Base-by-base conservation (phyloP, 2,113 vertebrate species). In the Rynchops niger region DNA sequence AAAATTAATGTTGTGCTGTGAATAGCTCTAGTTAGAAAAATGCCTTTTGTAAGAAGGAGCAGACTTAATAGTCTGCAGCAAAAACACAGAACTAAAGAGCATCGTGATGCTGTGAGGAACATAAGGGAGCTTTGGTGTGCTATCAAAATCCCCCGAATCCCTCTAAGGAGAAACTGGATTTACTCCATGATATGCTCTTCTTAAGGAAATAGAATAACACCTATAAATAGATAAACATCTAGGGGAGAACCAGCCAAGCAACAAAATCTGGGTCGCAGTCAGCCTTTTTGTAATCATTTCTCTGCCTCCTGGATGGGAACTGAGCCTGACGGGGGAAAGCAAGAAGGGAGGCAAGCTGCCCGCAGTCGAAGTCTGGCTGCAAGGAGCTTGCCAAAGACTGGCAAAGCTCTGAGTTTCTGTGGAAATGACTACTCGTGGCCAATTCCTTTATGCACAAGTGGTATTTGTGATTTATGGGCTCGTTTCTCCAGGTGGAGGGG, bases 1-100 rank as follows among this genome's bases (percentile, higher is more conserved):
- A 88, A 90, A 96, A 96, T 88, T 72, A 88, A 93, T 83, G 86
- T 65, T 89, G 55, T 90, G 59, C 59, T 71, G 21, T 73, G 67
- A 88, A 81, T 63, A 56, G 47, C 76, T 92, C 55, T 38, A 56
- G 70, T 67, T 66, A 40, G 69, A 83, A 91, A 93, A 85, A 61
- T 23, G 20, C 49, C 27, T 32, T 55, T 27, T 82, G 55, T 88
- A 82, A 88, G 84, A 85, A 85, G 43, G 32, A 74, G 42, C 53
- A 59, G n/a, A 63, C 40, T 74, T 74, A 63, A 90, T 27, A 70
- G 32, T 70, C 25, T 71, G 83, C 40, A 74, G 61, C 43, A 74
- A 77, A 81, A 82, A 7, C 9, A 69, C 9, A n/a, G 49, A 38
- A 59, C 26, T 40, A 49, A 58, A 72, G 45, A 88, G 62, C 27